Base-by-base conservation (phyloP, 1,140 invertebrate genomes). In the Phocides pigmalion region DNA sequence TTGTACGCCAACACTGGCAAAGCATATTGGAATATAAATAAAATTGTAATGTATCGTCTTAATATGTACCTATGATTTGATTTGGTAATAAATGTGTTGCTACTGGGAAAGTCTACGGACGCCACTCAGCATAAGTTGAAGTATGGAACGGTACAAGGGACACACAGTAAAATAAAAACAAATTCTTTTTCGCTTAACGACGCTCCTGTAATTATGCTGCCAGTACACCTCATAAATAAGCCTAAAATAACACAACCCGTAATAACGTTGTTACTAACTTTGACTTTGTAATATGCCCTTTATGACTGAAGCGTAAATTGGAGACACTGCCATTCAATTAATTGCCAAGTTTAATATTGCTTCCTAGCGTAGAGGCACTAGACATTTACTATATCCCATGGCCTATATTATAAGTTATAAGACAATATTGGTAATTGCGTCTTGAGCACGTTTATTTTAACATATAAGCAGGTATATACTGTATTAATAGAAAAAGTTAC, bases 291-390 rank as follows among this genome's bases (percentile, higher is more conserved):
- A 56, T 56, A 42, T 56, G 9, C 19, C 14, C 37, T 41, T 41
- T 42, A 42, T 41, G 25, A 54, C 17, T 41, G 11, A 12, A 56
- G 20, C 39, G 39, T 11, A 25, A 56, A 56, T 42, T 44, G 53
- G 20, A 44, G 35, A 56, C 53, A 44, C 41, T 56, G 39, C 39
- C 22, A 56, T 44, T 56, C 19, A 56, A 44, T 56, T 56, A 56
- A 41, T 56, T 42, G 22, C 39, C 53, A 28, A 56, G 53, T 56
- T 56, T 56, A 42, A 56, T 56, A 56, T 42, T 56, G 53, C 51
- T 56, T 44, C 39, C 20, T 39, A 19, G 5, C 37, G 3, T 42
- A 56, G 20, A 44, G 20, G 39, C 39, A 25, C 17, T 56, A 12
- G 16, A 41, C 19, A 54, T 53, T 37, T 39, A 15, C 32, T 39